These are phyloP conservation scores for Siniperca undulata DNA, from an alignment of 2,797 vertebrate genomes.

Conservation along the genomic window DNA sequence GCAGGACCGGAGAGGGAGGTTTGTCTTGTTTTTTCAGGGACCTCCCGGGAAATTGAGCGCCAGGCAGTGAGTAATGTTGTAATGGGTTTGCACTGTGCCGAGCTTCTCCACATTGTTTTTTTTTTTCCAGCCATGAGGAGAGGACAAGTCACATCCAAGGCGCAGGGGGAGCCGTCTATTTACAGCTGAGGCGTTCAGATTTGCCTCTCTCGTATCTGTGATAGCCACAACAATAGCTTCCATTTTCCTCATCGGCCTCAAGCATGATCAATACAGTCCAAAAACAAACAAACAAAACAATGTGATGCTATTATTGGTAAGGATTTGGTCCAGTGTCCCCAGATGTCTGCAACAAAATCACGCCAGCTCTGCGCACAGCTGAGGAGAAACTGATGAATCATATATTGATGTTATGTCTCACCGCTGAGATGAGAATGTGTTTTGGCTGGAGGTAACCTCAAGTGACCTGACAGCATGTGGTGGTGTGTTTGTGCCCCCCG, in stretches of 20 bases:
- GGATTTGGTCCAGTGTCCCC: constrained; percentile 4
- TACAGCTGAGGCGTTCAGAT: constrained; percentile 54
- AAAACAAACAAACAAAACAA: neutral
- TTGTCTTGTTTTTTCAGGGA: constrained; percentile 41
- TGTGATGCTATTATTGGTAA: constrained; percentile 37
- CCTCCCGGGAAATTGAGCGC: constrained; percentile 60
- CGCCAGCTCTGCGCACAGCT: constrained; percentile 33
- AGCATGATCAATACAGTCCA: constrained; percentile 57
- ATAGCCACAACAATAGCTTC: constrained; percentile 76
- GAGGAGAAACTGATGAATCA: constrained; percentile 61
- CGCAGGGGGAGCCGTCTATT: constrained; percentile 63
- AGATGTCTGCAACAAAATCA: constrained; percentile 15
- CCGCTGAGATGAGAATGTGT: constrained; percentile 46
- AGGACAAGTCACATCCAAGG: constrained; percentile 60
- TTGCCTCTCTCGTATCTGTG: constrained; percentile 53
- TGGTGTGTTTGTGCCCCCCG: constrained; percentile 40
- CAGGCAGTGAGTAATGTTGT: constrained; percentile 45
- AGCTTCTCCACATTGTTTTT: constrained; percentile 34
- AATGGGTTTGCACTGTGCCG: constrained; percentile 36
- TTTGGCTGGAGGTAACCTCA: constrained; percentile 61
- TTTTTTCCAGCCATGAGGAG: constrained; percentile 59
- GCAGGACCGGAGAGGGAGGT: constrained; percentile 61
- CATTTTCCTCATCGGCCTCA: constrained; percentile 48
- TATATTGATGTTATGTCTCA: constrained; percentile 62
- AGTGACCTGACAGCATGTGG: constrained; percentile 68